Percentiles rank a stretch among this genome's conserved stretches.
Evolutionary conservation across 2,797 vertebrate genomes (phyloP).

Genomic region (Tauraco hartlaubi): DNA sequence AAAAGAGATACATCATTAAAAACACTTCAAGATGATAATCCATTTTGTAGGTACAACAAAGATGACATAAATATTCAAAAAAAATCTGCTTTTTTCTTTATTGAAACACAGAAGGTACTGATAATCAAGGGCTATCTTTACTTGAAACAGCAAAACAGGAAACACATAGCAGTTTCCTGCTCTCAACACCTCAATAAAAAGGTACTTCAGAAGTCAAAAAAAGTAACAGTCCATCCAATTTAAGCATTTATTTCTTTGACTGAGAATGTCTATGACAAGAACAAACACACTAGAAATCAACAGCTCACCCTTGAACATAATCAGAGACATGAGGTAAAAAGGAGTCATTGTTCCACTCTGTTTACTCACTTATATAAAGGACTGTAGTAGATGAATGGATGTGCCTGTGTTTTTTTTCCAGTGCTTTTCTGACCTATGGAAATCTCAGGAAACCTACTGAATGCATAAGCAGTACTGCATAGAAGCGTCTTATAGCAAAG

Average conservation of each 20-base stretch:
- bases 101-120: not conserved
- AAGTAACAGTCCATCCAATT: not conserved
- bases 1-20: not conserved
- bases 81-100: not conserved
- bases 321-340: not conserved
- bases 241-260: not conserved
- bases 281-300: constrained; percentile 5
- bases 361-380: not conserved
- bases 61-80: not conserved
- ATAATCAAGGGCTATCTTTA: not conserved
- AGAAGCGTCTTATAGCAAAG: not conserved
- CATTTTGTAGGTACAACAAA: not conserved
- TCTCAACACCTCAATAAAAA: not conserved
- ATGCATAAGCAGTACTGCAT: not conserved
- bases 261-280: not conserved
- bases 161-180: not conserved
- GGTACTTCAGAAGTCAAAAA: not conserved
- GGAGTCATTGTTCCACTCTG: not conserved
- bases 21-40: not conserved
- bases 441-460: not conserved
- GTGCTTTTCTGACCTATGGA: not conserved
- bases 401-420: not conserved
- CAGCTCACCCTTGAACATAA: not conserved
- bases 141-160: not conserved
- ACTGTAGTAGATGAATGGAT: not conserved